Conservation (phyloP, 1,140 invertebrate genomes). For the Rhagoletis zephyria region DNA sequence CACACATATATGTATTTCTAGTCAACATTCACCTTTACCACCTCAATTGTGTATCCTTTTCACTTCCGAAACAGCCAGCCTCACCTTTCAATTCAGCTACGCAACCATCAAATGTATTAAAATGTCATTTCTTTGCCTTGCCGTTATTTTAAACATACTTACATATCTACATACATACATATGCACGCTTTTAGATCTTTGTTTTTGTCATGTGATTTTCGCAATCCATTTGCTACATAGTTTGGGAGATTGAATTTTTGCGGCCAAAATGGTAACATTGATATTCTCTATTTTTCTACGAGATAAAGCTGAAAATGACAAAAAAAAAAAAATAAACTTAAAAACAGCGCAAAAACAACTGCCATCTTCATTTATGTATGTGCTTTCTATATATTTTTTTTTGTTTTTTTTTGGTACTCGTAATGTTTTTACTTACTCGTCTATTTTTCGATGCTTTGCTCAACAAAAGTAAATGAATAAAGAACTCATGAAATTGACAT, state of each 20-base stretch:
- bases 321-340: too few relatives aligned
- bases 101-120: not conserved
- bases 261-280: conserved; percentile 11
- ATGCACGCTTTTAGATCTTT: not conserved
- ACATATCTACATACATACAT: not conserved
- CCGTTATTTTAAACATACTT: not conserved
- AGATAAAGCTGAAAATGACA: not conserved
- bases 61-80: not conserved
- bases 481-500: too few relatives aligned
- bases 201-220: conserved; percentile 30
- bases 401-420: too few relatives aligned
- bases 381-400: too few relatives aligned
- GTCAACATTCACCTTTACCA: conserved; percentile 14
- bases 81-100: not conserved
- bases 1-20: too few relatives aligned
- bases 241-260: conserved; percentile 45
- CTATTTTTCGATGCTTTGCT: too few relatives aligned
- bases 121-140: not conserved
- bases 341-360: too few relatives aligned
- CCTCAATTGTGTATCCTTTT: not conserved
- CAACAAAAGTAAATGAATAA: too few relatives aligned
- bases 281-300: not conserved
- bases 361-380: too few relatives aligned
- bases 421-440: too few relatives aligned
- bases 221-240: conserved; percentile 46